phyloP scores from a whole-genome alignment of 2,113 vertebrate species.

The Todiramphus chloris region DNA sequence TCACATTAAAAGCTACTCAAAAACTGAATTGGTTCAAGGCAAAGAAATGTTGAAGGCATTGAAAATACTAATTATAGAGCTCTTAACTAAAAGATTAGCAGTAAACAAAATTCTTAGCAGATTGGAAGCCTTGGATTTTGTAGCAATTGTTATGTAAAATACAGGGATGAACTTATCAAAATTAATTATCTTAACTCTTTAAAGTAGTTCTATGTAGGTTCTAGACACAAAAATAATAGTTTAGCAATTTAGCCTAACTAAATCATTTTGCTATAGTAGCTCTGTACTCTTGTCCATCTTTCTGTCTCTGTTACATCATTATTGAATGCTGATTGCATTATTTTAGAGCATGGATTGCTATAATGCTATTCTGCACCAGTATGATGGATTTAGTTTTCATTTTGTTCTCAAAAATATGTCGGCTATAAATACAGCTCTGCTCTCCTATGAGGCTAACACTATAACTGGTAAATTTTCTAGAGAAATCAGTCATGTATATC shows the following conservation, averaged over 20 bases:
- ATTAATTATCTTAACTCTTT: conserved; percentile 17
- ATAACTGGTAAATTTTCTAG: conserved; percentile 63
- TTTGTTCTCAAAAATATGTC: conserved; percentile 68
- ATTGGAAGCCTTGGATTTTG: conserved; percentile 4
- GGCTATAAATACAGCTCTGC: conserved; percentile 69
- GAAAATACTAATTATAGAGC: conserved; percentile 28
- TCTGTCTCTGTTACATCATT: conserved; percentile 61
- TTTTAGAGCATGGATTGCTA: conserved; percentile 52
- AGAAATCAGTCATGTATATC: conserved; percentile 57
- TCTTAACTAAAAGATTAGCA: background rate
- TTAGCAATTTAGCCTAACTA: conserved; percentile 32
- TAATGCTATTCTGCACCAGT: conserved; percentile 37
- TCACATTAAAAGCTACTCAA: conserved; percentile 65
- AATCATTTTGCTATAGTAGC: conserved; percentile 48
- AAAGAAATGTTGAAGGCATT: background rate
- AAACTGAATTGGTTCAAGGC: conserved; percentile 42
- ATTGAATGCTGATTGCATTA: conserved; percentile 63
- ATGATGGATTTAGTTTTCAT: conserved; percentile 70
- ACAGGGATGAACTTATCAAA: background rate
- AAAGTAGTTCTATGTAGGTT: background rate
- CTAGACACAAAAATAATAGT: conserved; percentile 17
- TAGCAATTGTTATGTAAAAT: conserved; percentile 13
- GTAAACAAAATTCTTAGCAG: conserved; percentile 16
- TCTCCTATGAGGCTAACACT: conserved; percentile 63
- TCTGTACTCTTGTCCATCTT: conserved; percentile 37